Evolutionary conservation across 2,113 vertebrate species (phyloP).

Genomic region (Felis chaus): DNA sequence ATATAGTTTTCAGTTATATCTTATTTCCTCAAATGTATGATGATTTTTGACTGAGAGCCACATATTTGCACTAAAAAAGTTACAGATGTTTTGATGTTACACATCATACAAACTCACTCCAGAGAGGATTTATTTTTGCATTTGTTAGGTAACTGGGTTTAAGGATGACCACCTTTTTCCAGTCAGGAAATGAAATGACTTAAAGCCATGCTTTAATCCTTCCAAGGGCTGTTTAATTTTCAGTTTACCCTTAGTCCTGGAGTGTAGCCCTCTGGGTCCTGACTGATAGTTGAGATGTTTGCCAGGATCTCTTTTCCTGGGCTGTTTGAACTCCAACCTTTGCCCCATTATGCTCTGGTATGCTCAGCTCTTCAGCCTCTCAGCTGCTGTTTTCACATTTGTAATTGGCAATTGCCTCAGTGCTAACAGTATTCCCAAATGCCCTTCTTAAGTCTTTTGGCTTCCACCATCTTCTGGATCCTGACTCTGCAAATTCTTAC

Average conservation of each 20-base stretch:
- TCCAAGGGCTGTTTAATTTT: not conserved
- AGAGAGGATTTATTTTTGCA: conserved; percentile 34
- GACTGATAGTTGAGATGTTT: conserved; percentile 20
- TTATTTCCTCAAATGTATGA: not conserved
- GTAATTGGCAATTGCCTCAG: not conserved
- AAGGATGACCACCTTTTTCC: not conserved
- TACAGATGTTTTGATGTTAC: conserved; percentile 29
- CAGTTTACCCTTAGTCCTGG: not conserved
- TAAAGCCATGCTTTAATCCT: conserved; percentile 18
- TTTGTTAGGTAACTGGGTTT: conserved; percentile 25
- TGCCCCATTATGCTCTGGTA: not conserved
- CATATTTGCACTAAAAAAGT: conserved; percentile 20
- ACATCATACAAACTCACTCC: not conserved
- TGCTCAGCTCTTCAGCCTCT: conserved; percentile 38
- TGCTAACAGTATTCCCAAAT: not conserved
- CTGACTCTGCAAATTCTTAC: conserved; percentile 40
- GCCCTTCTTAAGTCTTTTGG: not conserved
- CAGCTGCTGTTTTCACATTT: conserved; percentile 12
- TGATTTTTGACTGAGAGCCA: conserved; percentile 42
- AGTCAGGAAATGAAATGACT: conserved; percentile 3
- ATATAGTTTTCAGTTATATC: not conserved
- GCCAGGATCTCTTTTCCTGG: not conserved
- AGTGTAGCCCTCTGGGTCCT: not conserved
- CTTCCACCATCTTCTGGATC: conserved; percentile 32
- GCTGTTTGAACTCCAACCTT: not conserved